Evolutionary conservation across 2,113 vertebrate genomes (phyloP).

Genomic region (Toxotes chatareus): DNA sequence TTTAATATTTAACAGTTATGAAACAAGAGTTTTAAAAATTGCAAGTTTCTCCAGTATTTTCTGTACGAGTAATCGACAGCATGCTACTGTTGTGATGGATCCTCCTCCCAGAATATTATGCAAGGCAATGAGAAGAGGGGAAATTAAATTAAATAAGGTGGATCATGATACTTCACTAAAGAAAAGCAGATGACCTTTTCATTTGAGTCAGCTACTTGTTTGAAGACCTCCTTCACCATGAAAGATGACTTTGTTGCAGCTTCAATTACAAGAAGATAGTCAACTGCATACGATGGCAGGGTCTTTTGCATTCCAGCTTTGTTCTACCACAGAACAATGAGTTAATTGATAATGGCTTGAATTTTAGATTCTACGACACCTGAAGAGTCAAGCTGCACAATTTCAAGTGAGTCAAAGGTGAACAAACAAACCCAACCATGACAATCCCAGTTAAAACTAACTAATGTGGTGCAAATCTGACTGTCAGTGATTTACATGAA

Average conservation of each 20-base stretch:
- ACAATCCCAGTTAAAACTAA: not conserved
- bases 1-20: too few relatives aligned
- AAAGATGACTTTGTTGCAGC: not conserved
- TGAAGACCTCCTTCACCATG: not conserved
- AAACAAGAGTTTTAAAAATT: too few relatives aligned
- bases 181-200: too few relatives aligned
- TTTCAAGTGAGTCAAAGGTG: not conserved
- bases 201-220: not conserved
- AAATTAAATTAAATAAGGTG: not conserved
- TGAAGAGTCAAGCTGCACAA: not conserved
- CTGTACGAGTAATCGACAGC: not conserved
- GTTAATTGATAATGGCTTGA: not conserved
- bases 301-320: not conserved
- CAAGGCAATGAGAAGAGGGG: too few relatives aligned
- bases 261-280: not conserved
- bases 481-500: too few relatives aligned
- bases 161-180: too few relatives aligned
- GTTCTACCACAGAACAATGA: not conserved
- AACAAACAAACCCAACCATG: not conserved
- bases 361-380: not conserved
- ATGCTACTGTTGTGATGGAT: not conserved
- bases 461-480: too few relatives aligned
- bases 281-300: too few relatives aligned
- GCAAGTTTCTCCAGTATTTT: too few relatives aligned
- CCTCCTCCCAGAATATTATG: not conserved